Evolutionary conservation across 30 jellyfish, hydroid and myxozoan genomes (phyloP).

Genomic region (Sanderia malayensis): DNA sequence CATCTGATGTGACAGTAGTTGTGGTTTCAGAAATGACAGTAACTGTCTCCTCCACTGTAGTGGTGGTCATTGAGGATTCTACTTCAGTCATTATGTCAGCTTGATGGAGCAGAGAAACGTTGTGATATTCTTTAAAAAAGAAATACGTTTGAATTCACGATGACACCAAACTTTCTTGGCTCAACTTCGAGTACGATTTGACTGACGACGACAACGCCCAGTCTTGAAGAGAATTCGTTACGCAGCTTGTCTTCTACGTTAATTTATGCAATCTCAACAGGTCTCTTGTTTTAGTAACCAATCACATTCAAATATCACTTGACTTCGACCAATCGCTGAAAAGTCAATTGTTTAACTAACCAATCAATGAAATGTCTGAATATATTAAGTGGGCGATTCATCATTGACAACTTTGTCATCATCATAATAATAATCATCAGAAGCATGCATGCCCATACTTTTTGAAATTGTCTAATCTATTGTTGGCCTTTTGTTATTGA

Average conservation of each 20-base stretch:
- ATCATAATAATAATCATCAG: too few relatives aligned
- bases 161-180: too few relatives aligned
- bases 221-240: too few relatives aligned
- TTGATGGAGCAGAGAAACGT: slow-evolving; percentile 10
- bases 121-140: slow-evolving; percentile 39
- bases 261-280: slow-evolving; percentile 61
- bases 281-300: slow-evolving; percentile 35
- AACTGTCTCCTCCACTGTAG: slow-evolving; percentile 31
- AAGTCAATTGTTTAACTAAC: slow-evolving; percentile 21
- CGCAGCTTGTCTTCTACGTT: slow-evolving; percentile 66
- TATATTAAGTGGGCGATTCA: slow-evolving; percentile 67
- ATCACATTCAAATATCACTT: slow-evolving; percentile 34
- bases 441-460: too few relatives aligned
- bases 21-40: slow-evolving; percentile 48
- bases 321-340: slow-evolving; percentile 8
- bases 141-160: too few relatives aligned
- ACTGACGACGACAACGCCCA: slow-evolving; percentile 98
- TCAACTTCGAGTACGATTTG: too few relatives aligned
- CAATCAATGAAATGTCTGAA: slow-evolving; percentile 4
- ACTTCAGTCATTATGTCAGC: slow-evolving; percentile 69
- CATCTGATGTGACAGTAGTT: slow-evolving; percentile 43
- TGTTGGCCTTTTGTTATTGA: not conserved
- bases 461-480: not conserved
- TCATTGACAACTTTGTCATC: too few relatives aligned
- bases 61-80: slow-evolving; percentile 47